Percentiles rank a stretch among this genome's conserved stretches.
Evolutionary conservation across 2,797 vertebrate genomes (phyloP).

Genomic region (Hafferia zeledoni): DNA sequence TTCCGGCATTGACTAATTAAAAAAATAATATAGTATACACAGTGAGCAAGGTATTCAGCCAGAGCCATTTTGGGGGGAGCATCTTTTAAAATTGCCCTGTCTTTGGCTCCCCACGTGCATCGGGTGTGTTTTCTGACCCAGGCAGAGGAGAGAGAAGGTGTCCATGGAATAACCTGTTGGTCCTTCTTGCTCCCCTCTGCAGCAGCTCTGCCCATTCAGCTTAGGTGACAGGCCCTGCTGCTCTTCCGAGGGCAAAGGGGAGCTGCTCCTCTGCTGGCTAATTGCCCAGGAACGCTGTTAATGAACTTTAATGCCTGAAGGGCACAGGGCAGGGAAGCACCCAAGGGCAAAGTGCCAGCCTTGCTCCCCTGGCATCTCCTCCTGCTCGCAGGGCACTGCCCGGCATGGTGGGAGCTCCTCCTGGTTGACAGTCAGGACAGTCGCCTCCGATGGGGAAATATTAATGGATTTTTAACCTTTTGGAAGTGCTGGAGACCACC

Average conservation of each 20-base stretch:
- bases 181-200: too few relatives aligned
- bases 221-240: neutral
- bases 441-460: rapidly evolving
- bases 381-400: neutral
- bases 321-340: neutral
- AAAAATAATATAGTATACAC: too few relatives aligned
- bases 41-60: neutral
- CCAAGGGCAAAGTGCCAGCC: neutral
- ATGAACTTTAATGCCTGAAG: neutral
- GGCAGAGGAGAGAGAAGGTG: too few relatives aligned
- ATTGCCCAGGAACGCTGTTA: neutral
- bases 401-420: rapidly evolving
- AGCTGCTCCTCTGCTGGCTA: neutral
- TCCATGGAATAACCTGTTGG: neutral
- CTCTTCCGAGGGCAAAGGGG: neutral
- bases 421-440: rapidly evolving
- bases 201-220: neutral
- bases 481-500: neutral
- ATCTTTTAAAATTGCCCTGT: rapidly evolving
- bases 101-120: rapidly evolving
- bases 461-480: neutral
- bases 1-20: neutral
- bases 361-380: neutral
- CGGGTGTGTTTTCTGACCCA: neutral
- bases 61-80: rapidly evolving